Conservation (phyloP, 2,113 vertebrate species). For the Garra rufa region DNA sequence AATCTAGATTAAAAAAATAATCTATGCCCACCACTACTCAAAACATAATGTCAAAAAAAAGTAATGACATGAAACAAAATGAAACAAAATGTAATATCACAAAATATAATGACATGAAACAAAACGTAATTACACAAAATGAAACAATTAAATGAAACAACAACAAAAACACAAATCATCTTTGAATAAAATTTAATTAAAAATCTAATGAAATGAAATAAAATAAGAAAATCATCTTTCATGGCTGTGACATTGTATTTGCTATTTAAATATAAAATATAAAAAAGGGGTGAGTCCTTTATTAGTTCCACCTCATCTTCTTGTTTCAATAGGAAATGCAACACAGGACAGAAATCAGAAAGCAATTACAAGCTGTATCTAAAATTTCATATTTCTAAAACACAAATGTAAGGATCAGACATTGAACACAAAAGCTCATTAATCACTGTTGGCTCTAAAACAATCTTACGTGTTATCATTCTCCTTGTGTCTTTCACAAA, state of each 20-base stretch:
- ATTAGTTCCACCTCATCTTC: not conserved
- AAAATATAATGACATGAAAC: no score
- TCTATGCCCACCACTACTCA: no score
- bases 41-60: no score
- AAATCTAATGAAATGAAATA: not conserved
- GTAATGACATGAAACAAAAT: no score
- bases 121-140: no score
- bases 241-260: not conserved
- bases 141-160: no score
- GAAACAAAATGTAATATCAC: no score
- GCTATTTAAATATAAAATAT: not conserved
- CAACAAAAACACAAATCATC: not conserved
- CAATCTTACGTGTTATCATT: not conserved
- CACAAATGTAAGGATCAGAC: not conserved
- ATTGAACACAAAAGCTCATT: not conserved
- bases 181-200: no score
- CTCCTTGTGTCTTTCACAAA: not conserved
- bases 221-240: not conserved
- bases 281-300: not conserved
- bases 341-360: not conserved
- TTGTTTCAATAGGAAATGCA: not conserved
- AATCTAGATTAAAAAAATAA: no score
- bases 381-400: constrained; percentile 6
- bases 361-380: not conserved
- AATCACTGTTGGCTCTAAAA: not conserved